Percentiles rank a stretch among this genome's conserved stretches.
Evolutionary conservation across 2,888 invertebrate species (phyloP).

Genomic region (Galeruca laticollis): DNA sequence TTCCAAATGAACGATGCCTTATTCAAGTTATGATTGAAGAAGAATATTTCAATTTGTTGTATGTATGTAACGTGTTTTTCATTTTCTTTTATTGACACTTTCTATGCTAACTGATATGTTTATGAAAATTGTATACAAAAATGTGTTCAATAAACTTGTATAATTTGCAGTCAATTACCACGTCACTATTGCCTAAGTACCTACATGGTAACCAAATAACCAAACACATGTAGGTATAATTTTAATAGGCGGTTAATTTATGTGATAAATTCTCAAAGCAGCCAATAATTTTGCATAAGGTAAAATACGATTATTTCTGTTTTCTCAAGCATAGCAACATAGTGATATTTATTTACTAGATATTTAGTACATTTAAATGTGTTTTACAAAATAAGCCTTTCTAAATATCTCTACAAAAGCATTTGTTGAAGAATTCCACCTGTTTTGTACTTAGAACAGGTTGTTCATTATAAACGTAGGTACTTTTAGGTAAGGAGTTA

Average conservation of each 20-base stretch:
- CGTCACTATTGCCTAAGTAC: no score
- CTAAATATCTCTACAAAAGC: conserved; percentile 1
- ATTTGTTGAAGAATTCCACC: conserved; percentile 17
- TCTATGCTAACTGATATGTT: no score
- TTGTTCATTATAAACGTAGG: conserved; percentile 24
- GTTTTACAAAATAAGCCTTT: not conserved
- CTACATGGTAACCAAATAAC: no score
- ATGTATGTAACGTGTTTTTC: no score
- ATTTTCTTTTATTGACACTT: no score
- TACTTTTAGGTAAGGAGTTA: not conserved
- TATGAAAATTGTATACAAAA: no score
- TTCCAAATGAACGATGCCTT: no score
- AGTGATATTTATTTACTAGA: not conserved
- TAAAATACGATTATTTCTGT: not conserved
- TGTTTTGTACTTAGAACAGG: conserved; percentile 24
- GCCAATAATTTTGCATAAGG: not conserved
- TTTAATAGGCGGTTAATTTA: not conserved
- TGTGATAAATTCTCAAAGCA: not conserved
- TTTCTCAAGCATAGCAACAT: not conserved
- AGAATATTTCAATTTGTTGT: no score
- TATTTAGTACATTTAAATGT: not conserved
- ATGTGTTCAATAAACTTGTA: no score
- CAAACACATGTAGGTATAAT: not conserved
- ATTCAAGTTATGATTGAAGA: no score
- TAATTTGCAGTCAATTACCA: no score